Percentiles rank a stretch among this genome's conserved stretches.
Evolutionary conservation across 1,140 invertebrate genomes (phyloP).

Genomic region (Sinonovacula constricta): DNA sequence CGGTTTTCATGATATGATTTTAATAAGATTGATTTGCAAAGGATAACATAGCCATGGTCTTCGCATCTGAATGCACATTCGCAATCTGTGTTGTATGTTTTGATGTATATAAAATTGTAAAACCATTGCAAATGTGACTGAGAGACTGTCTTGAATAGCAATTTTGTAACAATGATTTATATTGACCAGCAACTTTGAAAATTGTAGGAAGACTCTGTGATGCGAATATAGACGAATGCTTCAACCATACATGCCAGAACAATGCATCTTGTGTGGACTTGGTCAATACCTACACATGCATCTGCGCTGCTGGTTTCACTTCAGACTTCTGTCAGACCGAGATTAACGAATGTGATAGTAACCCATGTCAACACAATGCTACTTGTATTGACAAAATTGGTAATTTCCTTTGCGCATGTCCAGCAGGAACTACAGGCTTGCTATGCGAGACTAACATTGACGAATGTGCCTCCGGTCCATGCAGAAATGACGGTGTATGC

Average conservation of each 20-base stretch:
- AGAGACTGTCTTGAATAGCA: no score
- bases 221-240: slow-evolving; percentile 84
- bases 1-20: no score
- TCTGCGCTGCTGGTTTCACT: neutral
- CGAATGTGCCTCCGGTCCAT: slow-evolving; percentile 86
- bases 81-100: no score
- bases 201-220: slow-evolving; percentile 93
- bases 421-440: slow-evolving; percentile 91
- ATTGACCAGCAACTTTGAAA: no score
- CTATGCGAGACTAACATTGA: slow-evolving; percentile 97
- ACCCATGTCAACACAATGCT: slow-evolving; percentile 59
- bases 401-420: slow-evolving; percentile 60
- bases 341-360: slow-evolving; percentile 63
- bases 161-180: no score
- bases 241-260: slow-evolving; percentile 26
- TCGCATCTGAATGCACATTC: no score
- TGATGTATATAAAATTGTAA: no score
- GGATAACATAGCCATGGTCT: no score
- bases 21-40: no score
- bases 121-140: no score
- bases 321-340: slow-evolving; percentile 52
- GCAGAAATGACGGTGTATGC: slow-evolving; percentile 48
- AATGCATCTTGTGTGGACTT: slow-evolving; percentile 30
- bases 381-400: slow-evolving; percentile 55
- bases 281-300: neutral